Base-by-base conservation (phyloP, 2,797 vertebrate species). In the Alosa sapidissima region DNA sequence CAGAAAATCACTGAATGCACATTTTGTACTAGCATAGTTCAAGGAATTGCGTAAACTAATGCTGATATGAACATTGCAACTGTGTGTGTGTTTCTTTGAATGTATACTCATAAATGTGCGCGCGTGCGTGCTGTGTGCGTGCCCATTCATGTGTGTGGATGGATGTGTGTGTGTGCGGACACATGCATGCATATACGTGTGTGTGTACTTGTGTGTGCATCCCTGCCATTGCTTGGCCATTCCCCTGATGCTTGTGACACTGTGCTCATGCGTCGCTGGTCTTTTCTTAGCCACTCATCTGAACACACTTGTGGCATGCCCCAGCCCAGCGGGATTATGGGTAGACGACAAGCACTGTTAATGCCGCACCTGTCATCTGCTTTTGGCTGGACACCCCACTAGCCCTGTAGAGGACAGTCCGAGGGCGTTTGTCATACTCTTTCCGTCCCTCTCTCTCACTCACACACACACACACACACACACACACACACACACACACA, bases 341-440 rank as follows among this genome's bases (percentile, higher is more conserved):
- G 36, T 24, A 33, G 72, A 84, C 83, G 49, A 83, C 88, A 86
- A 90, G 87, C 91, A 89, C 90, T 88, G 88, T 90, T 94, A 92
- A 94, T 91, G 82, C 92, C 89, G 88, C 89, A 94, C 92, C 95
- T 95, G 94, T 95, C 86, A 11, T 89, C 82, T 84, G 75, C 87
- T 47, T 81, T 89, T 86, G 45, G 86, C 83, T 87, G 88, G 87
- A 88, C 86, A 87, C 87, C 88, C 87, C 81, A 82, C 82, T 14
- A 87, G 87, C 36, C 58, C 83, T 75, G 84, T 68, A 81, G 86
- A 89, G 91, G 92, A 94, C 93, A 87, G 84, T 14, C 81, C 19
- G 89, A 94, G 94, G 93, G 88, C 93, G 84, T 41, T 75, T 19
- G 68, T 41, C 68, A 16, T 33, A 16, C 54, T 55, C 68, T 36